phyloP scores from a whole-genome alignment of 2,113 vertebrate genomes.

The Amblyornis subalaris region DNA sequence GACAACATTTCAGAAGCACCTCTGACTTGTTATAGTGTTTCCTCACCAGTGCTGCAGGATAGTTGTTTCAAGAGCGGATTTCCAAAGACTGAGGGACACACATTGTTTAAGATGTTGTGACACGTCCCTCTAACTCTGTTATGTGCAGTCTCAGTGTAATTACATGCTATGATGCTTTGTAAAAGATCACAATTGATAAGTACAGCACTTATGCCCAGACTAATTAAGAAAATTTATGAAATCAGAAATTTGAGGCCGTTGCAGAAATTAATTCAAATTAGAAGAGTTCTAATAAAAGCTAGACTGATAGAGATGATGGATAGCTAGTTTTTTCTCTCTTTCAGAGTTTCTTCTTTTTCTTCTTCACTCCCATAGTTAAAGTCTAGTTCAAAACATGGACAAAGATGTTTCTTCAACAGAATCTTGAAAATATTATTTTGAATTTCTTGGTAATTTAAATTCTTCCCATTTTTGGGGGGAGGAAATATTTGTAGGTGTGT shows the following conservation, averaged over 20 bases:
- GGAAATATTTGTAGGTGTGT: not conserved
- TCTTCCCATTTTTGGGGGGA: accelerated
- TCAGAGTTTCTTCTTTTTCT: not conserved
- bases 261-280: not conserved
- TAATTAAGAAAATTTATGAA: not conserved
- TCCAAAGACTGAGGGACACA: not conserved
- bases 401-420: not conserved
- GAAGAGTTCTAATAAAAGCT: not conserved
- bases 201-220: not conserved
- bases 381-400: not conserved
- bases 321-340: not conserved
- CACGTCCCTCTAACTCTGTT: not conserved
- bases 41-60: not conserved
- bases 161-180: not conserved
- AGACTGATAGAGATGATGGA: not conserved
- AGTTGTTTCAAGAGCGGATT: not conserved
- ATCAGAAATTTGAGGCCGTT: not conserved
- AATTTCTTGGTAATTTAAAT: not conserved
- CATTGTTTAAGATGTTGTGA: not conserved
- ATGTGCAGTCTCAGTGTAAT: not conserved
- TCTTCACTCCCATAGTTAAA: not conserved
- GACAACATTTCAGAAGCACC: not conserved
- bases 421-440: not conserved
- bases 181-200: not conserved
- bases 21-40: not conserved